Evolutionary conservation across 2,113 vertebrate species (phyloP).

Genomic region (Saguinus midas): DNA sequence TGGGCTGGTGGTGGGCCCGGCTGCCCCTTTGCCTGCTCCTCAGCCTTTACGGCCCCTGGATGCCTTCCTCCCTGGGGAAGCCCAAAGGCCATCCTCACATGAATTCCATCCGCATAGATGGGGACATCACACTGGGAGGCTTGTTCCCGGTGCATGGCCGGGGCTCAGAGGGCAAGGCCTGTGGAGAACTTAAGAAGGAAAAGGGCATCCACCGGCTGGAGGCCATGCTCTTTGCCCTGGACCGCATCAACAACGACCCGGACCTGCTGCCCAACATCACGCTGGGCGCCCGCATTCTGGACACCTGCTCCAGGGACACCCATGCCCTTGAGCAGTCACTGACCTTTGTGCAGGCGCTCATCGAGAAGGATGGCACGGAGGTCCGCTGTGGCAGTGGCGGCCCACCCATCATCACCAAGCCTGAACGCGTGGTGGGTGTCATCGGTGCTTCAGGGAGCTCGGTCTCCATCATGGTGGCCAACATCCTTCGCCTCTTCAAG

Average conservation of each 20-base stretch:
- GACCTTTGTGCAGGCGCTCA: slow-evolving; percentile 97
- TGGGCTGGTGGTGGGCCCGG: slow-evolving; percentile 81
- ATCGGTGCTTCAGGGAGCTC: slow-evolving; percentile 97
- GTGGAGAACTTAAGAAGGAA: slow-evolving; percentile 97
- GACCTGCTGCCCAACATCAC: slow-evolving; percentile 98
- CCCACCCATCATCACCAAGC: slow-evolving; percentile 96
- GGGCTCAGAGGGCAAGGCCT: slow-evolving; percentile 92
- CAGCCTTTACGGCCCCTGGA: slow-evolving; percentile 82
- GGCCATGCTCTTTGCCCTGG: slow-evolving; percentile 97
- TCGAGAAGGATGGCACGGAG: slow-evolving; percentile 96
- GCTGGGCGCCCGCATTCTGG: slow-evolving; percentile 94
- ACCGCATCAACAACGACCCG: slow-evolving; percentile 96
- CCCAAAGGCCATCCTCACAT: slow-evolving; percentile 94
- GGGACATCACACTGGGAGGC: slow-evolving; percentile 96
- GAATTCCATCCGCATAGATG: slow-evolving; percentile 97
- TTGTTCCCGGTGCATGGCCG: slow-evolving; percentile 95
- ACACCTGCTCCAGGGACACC: slow-evolving; percentile 97
- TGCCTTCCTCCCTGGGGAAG: slow-evolving; percentile 85
- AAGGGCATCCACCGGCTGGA: slow-evolving; percentile 97
- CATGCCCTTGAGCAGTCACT: slow-evolving; percentile 97
- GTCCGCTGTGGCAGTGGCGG: slow-evolving; percentile 94
- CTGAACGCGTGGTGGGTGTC: slow-evolving; percentile 94
- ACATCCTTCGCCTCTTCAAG: slow-evolving; percentile 98
- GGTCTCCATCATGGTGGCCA: slow-evolving; percentile 99
- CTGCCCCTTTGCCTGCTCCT: slow-evolving; percentile 85